Evolutionary conservation across 2,888 invertebrate genomes (phyloP).

Genomic region (Periphyllus acericola): DNA sequence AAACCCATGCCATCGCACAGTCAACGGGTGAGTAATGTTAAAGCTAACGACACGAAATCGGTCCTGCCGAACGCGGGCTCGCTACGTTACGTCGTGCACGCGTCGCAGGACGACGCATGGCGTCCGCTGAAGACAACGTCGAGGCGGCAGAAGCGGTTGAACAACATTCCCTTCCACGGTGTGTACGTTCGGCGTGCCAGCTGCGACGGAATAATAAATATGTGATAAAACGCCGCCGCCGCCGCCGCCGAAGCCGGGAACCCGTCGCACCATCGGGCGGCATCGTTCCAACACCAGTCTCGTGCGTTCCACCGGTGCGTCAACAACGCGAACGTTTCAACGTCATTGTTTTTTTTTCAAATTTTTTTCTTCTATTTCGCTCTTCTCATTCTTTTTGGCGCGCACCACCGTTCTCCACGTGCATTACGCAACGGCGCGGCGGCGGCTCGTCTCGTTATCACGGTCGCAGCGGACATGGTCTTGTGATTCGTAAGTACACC

Average conservation of each 20-base stretch:
- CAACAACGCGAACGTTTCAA: background rate
- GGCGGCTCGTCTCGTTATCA: background rate
- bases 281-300: background rate
- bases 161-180: background rate
- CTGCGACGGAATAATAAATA: no score
- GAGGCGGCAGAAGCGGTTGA: background rate
- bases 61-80: no score
- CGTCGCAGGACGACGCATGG: no score
- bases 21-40: no score
- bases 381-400: background rate
- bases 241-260: background rate
- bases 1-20: no score
- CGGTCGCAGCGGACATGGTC: background rate
- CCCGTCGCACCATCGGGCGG: background rate
- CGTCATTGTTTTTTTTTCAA: background rate
- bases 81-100: no score
- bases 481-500: background rate
- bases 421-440: background rate
- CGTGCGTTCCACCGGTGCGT: slow-evolving; percentile 16
- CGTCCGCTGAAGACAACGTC: no score
- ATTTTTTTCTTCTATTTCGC: background rate
- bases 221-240: no score
- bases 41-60: no score
- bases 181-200: no score
- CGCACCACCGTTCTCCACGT: background rate